Conservation (phyloP, 2,113 vertebrate genomes). For the Syrrhaptes paradoxus region DNA sequence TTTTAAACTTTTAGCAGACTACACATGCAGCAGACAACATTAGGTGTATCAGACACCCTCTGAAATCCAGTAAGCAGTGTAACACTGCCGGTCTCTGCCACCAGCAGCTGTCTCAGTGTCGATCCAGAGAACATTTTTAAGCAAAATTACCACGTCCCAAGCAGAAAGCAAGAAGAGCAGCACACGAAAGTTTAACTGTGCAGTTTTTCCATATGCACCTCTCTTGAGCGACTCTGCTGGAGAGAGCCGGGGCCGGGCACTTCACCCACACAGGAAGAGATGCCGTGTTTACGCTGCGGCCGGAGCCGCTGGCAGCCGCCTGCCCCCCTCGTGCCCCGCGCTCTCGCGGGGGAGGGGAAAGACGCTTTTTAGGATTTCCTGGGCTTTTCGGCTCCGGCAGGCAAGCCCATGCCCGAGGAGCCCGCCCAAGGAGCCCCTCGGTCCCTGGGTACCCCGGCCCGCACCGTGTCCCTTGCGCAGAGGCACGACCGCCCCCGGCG, state of each 20-base stretch:
- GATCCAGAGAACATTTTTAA: neutral
- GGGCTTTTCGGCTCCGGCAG: neutral
- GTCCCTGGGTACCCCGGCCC: too few species aligned
- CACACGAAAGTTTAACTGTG: fast-evolving
- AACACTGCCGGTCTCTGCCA: neutral
- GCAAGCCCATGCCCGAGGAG: neutral
- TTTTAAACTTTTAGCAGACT: neutral
- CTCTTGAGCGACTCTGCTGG: neutral
- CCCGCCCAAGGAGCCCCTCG: neutral
- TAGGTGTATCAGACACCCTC: neutral
- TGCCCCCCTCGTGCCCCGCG: neutral
- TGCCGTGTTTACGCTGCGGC: neutral
- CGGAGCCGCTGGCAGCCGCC: neutral
- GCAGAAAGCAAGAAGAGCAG: neutral
- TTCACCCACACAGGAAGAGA: neutral
- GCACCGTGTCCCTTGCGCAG: neutral
- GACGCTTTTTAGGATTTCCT: neutral
- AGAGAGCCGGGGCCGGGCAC: neutral
- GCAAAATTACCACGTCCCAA: neutral
- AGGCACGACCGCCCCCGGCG: neutral
- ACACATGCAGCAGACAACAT: neutral
- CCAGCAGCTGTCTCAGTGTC: neutral
- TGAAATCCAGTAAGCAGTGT: neutral
- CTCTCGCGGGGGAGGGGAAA: neutral
- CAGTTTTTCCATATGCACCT: neutral